Conservation (phyloP, 1,140 invertebrate genomes). For the Pseudomyrmex concolor region DNA sequence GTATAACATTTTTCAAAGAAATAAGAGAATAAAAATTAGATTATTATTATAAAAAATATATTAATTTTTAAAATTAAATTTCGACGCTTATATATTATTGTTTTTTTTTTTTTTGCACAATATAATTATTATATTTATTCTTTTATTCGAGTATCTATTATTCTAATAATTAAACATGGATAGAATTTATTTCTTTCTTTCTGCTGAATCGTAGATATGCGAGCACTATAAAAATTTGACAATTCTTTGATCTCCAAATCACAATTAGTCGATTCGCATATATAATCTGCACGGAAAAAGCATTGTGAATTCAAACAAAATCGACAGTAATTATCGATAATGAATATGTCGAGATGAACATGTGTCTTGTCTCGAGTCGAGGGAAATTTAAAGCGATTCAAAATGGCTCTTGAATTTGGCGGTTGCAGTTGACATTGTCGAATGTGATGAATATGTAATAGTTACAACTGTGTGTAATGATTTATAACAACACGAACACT, state of each 20-base stretch:
- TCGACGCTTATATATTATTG: too few relatives aligned
- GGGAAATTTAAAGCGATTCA: constrained; percentile 18
- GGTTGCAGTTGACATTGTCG: too few relatives aligned
- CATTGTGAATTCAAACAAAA: constrained; percentile 2
- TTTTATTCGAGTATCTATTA: too few relatives aligned
- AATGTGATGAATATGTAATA: neutral
- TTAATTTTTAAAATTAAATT: too few relatives aligned
- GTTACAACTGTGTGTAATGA: neutral
- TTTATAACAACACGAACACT: neutral
- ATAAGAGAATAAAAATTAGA: too few relatives aligned
- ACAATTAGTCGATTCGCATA: neutral
- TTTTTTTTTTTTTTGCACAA: too few relatives aligned
- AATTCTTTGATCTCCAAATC: too few relatives aligned
- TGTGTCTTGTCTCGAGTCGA: neutral
- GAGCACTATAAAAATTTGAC: neutral
- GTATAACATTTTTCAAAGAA: too few relatives aligned
- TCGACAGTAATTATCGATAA: constrained; percentile 3
- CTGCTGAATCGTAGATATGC: neutral
- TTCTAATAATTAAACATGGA: neutral
- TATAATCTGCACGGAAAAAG: neutral
- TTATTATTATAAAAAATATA: too few relatives aligned
- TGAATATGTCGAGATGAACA: neutral
- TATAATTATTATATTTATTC: too few relatives aligned
- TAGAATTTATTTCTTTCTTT: neutral
- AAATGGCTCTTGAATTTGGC: neutral